Base-by-base conservation (phyloP, 92 coral and sea anemone genomes). In the Paragorgia papillata region DNA sequence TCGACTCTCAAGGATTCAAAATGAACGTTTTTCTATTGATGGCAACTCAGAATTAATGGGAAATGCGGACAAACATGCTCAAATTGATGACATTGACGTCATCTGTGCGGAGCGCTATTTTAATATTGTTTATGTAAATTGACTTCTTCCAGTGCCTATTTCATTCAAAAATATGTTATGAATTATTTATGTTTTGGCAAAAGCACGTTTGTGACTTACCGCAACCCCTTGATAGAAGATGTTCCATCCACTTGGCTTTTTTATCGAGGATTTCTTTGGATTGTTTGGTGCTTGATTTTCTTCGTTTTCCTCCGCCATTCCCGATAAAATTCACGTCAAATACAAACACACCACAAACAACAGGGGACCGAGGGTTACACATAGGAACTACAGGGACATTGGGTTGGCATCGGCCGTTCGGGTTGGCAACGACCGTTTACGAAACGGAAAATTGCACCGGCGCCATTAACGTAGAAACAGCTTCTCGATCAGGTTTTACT, bases 211-310 rank as follows among this genome's bases (percentile, higher is more conserved):
- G 40, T 34, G 50, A 65, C 83, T 79, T 59, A 79, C 83, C 53
- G 83, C 83, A 65, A 79, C 75, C 41, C 59, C 25, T 73, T 79
- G 75, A 18, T 65, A 28, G 53, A 79, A 79, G 37, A 62, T 54
- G 64, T 79, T 79, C 83, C 83, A 79, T 61, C 83, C 83, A 59
- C 66, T 79, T 79, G 83, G 76, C 63, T 79, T 79, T 30, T 79
- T 79, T 53, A 66, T 79, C 46, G 76, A 79, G 44, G 61, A 65
- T 79, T 44, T 44, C 32, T 76, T 76, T 76, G 80, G 66, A 3
- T 60, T 60, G 39, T 60, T 25, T 19, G 21, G 26, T 17, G 26
- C 58, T 51, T 51, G 58, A 55, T 27, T 55, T 19, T 55, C 29
- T 55, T 27, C 66, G 28, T 32, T 18, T 18, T 63, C 46, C 32